phyloP scores from a whole-genome alignment of 2,888 invertebrate genomes.

The Bellardia bayeri region DNA sequence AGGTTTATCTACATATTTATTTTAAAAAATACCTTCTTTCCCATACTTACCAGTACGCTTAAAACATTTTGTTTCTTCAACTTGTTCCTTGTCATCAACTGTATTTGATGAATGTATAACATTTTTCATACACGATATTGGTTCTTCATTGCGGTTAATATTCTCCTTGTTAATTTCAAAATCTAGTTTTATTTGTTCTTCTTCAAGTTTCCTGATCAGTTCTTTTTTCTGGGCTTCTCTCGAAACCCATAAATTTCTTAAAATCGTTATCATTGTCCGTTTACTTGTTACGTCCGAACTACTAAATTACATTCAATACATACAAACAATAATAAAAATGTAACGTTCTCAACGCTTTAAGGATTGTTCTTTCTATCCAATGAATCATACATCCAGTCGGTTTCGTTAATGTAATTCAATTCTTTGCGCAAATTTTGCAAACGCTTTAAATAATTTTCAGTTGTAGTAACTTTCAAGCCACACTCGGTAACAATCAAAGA shows the following conservation, averaged over 20 bases:
- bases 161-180: constrained; percentile 76
- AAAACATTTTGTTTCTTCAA: constrained; percentile 75
- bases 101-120: constrained; percentile 42
- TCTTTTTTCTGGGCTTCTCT: constrained; percentile 79
- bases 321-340: background rate
- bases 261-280: constrained; percentile 84
- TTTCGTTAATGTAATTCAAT: constrained; percentile 90
- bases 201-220: constrained; percentile 84
- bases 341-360: constrained; percentile 32
- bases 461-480: constrained; percentile 85
- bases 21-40: background rate
- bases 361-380: constrained; percentile 86
- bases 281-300: background rate
- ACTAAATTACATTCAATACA: background rate
- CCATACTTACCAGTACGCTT: constrained; percentile 76
- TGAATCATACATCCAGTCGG: constrained; percentile 92
- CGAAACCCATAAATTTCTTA: constrained; percentile 84
- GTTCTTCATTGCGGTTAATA: background rate
- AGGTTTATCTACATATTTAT: background rate
- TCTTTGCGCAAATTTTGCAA: constrained; percentile 90
- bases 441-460: constrained; percentile 89
- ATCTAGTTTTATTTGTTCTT: constrained; percentile 84
- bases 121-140: constrained; percentile 62
- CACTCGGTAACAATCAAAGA: constrained; percentile 79
- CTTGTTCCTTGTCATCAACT: constrained; percentile 11